These are phyloP conservation scores for Pao palembangensis DNA, from an alignment of 2,113 vertebrate genomes.

Conservation along the genomic window DNA sequence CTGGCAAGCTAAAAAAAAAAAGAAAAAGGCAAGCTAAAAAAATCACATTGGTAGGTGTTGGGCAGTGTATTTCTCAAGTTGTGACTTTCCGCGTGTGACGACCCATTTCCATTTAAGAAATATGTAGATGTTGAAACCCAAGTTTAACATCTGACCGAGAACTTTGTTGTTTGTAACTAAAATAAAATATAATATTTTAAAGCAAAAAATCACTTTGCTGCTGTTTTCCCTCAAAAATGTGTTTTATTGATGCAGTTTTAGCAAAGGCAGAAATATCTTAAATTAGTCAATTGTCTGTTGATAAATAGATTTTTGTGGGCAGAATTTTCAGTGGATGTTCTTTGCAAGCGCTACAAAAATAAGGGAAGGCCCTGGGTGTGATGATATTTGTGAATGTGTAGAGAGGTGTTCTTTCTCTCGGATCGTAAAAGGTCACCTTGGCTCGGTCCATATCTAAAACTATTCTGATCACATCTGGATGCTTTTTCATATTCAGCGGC, in stretches of 20 bases:
- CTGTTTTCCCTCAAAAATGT: not conserved
- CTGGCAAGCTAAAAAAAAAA: constrained; percentile 8
- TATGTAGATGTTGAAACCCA: constrained; percentile 33
- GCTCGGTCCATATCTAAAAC: constrained; percentile 75
- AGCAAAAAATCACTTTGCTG: constrained; percentile 3
- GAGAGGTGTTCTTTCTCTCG: constrained; percentile 65
- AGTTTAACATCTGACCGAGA: constrained; percentile 17
- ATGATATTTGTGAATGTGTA: constrained; percentile 70
- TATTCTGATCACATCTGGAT: constrained; percentile 65
- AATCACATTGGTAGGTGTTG: constrained; percentile 28
- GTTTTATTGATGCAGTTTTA: not conserved
- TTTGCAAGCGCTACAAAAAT: constrained; percentile 78
- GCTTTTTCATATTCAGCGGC: constrained; percentile 64
- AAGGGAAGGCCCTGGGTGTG: constrained; percentile 64
- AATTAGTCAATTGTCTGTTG: constrained; percentile 27
- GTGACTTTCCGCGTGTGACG: constrained; percentile 32
- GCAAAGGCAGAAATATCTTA: not conserved
- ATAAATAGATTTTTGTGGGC: constrained; percentile 52
- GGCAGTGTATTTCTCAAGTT: constrained; percentile 14
- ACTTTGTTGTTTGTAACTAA: constrained; percentile 27
- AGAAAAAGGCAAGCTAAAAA: constrained; percentile 11
- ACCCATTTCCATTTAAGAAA: constrained; percentile 37
- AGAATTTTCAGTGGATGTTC: constrained; percentile 73
- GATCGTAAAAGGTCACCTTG: constrained; percentile 74
- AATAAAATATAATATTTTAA: constrained; percentile 61